Percentiles rank a stretch among this genome's conserved stretches.
phyloP scores from a whole-genome alignment of 2,113 vertebrate species.

The Hippolais icterina region DNA sequence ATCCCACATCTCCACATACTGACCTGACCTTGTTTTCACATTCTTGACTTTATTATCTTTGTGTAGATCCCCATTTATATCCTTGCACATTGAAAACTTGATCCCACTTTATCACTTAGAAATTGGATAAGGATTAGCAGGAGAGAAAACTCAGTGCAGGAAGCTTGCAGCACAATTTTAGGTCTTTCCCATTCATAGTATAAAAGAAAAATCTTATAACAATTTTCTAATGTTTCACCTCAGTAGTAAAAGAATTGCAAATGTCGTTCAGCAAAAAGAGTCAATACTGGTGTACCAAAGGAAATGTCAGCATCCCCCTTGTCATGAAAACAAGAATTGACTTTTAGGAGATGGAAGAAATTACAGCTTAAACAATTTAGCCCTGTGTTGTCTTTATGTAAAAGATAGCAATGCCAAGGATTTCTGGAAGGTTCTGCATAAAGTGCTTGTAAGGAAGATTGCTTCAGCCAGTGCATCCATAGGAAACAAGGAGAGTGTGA shows the following conservation, averaged over 20 bases:
- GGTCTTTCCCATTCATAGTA: not conserved
- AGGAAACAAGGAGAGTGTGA: not conserved
- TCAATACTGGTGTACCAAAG: not conserved
- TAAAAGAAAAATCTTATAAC: not conserved
- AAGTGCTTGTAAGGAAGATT: not conserved
- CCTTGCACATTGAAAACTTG: not conserved
- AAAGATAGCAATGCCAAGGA: not conserved
- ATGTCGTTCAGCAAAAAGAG: not conserved
- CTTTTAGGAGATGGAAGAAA: not conserved
- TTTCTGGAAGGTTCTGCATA: not conserved
- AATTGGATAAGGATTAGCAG: not conserved
- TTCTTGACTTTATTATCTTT: not conserved
- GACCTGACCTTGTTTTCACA: not conserved
- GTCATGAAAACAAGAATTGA: not conserved
- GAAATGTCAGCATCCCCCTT: not conserved
- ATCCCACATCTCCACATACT: not conserved
- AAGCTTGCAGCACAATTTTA: not conserved
- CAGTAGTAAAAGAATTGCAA: not conserved
- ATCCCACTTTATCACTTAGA: not conserved
- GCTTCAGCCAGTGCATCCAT: not conserved
- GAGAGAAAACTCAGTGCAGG: not conserved
- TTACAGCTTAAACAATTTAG: not conserved
- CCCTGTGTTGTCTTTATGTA: not conserved
- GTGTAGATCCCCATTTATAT: not conserved
- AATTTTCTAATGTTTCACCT: not conserved